Conservation (phyloP, 2,888 invertebrate species). For the Therioaphis trifolii region DNA sequence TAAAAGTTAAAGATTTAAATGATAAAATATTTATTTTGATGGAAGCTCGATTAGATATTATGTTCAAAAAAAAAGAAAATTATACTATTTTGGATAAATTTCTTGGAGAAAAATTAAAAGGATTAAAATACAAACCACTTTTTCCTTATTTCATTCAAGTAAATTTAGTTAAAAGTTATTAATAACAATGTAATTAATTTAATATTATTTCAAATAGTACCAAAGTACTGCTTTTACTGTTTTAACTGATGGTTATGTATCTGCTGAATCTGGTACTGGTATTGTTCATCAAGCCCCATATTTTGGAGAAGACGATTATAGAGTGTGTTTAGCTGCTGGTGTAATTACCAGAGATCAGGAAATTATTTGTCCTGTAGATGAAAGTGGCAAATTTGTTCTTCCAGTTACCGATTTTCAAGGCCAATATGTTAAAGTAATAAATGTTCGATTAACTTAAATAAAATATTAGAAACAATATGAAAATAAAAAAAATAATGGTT, state of each 20-base stretch:
- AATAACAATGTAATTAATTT: background rate
- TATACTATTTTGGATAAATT: slow-evolving; percentile 84
- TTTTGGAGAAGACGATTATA: slow-evolving; percentile 98
- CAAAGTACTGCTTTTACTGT: slow-evolving; percentile 78
- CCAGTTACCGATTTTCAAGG: slow-evolving; percentile 90
- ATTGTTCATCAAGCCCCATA: slow-evolving; percentile 98
- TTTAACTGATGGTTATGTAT: slow-evolving; percentile 90
- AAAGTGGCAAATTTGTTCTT: slow-evolving; percentile 85
- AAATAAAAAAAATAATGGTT: no score
- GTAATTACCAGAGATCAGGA: slow-evolving; percentile 89
- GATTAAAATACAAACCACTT: slow-evolving; percentile 84
- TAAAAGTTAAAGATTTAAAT: slow-evolving; percentile 78
- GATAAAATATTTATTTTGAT: slow-evolving; percentile 83
- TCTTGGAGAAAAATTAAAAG: slow-evolving; percentile 82
- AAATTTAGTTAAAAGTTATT: slow-evolving; percentile 65
- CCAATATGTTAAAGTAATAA: slow-evolving; percentile 86
- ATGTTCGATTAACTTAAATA: no score
- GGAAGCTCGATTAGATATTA: slow-evolving; percentile 81
- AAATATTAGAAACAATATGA: no score
- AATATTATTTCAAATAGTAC: slow-evolving; percentile 17
- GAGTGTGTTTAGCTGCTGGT: slow-evolving; percentile 74
- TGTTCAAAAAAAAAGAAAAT: slow-evolving; percentile 83
- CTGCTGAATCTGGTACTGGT: slow-evolving; percentile 96
- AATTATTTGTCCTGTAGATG: slow-evolving; percentile 93
- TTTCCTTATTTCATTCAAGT: slow-evolving; percentile 87